phyloP scores from a whole-genome alignment of 2,113 vertebrate genomes.

The Mus pahari region DNA sequence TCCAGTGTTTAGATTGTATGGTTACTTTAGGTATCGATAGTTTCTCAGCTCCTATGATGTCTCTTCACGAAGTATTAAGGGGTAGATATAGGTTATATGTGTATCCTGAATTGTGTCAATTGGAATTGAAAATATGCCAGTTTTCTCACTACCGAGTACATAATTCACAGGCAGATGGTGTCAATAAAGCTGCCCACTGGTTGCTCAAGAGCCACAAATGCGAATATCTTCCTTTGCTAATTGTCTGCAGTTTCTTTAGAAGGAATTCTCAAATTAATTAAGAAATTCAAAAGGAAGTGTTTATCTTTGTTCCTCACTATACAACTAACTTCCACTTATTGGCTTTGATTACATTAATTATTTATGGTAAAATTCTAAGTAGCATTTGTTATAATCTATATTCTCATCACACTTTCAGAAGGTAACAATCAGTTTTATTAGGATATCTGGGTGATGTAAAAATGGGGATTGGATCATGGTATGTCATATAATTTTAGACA shows the following conservation, averaged over 20 bases:
- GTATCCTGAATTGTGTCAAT: slow-evolving; percentile 35
- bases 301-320: background rate
- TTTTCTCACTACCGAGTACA: slow-evolving; percentile 25
- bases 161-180: slow-evolving; percentile 7
- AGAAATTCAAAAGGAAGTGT: slow-evolving; percentile 34
- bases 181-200: background rate
- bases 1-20: slow-evolving; percentile 52
- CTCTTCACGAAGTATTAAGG: background rate
- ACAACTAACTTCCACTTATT: background rate
- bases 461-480: background rate
- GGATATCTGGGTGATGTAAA: background rate
- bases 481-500: slow-evolving; percentile 6
- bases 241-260: background rate
- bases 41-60: slow-evolving; percentile 28
- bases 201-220: background rate
- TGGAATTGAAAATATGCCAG: slow-evolving; percentile 29
- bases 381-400: background rate
- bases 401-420: slow-evolving; percentile 12
- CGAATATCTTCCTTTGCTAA: background rate
- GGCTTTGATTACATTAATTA: background rate
- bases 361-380: slow-evolving; percentile 40
- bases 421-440: background rate
- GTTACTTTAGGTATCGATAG: slow-evolving; percentile 36
- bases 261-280: background rate
- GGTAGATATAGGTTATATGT: slow-evolving; percentile 20